These are phyloP conservation scores for Lycia hirtaria DNA, from an alignment of 2,888 invertebrate genomes.

Conservation along the genomic window DNA sequence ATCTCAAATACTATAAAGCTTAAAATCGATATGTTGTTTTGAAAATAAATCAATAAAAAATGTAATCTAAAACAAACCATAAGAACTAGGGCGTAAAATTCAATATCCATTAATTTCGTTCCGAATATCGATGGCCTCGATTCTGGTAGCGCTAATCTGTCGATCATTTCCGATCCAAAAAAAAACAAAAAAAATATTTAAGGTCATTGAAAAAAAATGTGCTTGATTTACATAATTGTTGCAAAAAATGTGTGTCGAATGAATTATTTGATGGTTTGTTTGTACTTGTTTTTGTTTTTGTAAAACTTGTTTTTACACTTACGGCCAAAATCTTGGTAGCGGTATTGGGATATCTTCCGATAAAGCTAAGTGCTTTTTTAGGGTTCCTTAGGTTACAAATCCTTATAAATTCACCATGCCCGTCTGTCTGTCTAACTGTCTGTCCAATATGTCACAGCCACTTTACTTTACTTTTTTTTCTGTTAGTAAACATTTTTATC, in stretches of 20 bases:
- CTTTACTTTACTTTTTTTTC: too few relatives aligned
- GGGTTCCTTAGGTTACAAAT: too few relatives aligned
- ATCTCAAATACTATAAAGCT: neutral
- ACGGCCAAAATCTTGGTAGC: too few relatives aligned
- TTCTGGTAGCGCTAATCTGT: slow-evolving; percentile 11
- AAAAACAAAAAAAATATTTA: slow-evolving; percentile 22
- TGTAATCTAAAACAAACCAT: slow-evolving; percentile 11
- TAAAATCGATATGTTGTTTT: neutral
- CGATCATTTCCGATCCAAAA: slow-evolving; percentile 29
- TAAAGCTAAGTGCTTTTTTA: too few relatives aligned
- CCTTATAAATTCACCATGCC: too few relatives aligned
- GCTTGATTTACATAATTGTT: slow-evolving; percentile 8
- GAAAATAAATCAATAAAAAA: neutral
- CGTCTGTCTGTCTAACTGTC: too few relatives aligned
- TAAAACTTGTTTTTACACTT: neutral
- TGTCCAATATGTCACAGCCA: too few relatives aligned
- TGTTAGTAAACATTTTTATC: too few relatives aligned
- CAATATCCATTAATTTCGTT: slow-evolving; percentile 3
- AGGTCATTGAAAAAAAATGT: slow-evolving; percentile 12
- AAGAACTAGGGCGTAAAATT: neutral
- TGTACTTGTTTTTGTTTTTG: neutral
- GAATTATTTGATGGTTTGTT: too few relatives aligned
- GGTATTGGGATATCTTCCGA: too few relatives aligned
- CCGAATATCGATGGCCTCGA: slow-evolving; percentile 16
- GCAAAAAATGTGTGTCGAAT: slow-evolving; percentile 11